Base-by-base conservation (phyloP, 2,888 invertebrate species). In the Lucinisca nassula region DNA sequence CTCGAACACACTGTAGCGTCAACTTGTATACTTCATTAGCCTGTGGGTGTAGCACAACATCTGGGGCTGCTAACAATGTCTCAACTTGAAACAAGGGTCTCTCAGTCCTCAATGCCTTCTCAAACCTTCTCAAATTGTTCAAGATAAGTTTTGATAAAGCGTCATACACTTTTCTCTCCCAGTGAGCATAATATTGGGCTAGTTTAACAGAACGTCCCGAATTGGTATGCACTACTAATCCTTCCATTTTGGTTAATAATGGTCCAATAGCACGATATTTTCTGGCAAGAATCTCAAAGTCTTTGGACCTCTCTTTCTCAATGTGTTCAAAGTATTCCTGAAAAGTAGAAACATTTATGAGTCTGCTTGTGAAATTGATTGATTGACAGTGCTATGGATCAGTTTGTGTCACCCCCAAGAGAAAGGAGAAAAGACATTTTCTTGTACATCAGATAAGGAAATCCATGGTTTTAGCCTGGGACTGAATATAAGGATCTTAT, bases 171-270 rank as follows among this genome's bases (percentile, higher is more conserved):
- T 98, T 98, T 93, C 97, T 97, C 95, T 99, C 99, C 98, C 98
- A 99, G 95, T 97, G 97, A 0, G 97, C 97, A 94, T 99, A 99
- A 95, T 98, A 98, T 0, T 97, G 96, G 4, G 97, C 97, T 98
- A 99, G 98, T 88, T 97, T 97, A 0, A 97, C 96, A 0, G 98
- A 98, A 78, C 97, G 97, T 1, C 98, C 98, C 0, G 98, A 98
- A 91, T 98, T 98, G 0, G 98, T 98, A 85, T 98, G 98, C 30
- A 98, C 97, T 0, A 98, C 98, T 49, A 99, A 96, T 88, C 98
- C 98, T 96, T 99, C 99, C 88, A 99, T 96, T 96, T 99, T 99
- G 93, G 98, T 97, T 21, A 99, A 97, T 82, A 98, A 97, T 0
- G 98, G 98, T 0, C 98, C 98, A 70, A 98, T 97, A 0, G 98